phyloP scores from a whole-genome alignment of 2,113 vertebrate species.

The Panurus biarmicus region DNA sequence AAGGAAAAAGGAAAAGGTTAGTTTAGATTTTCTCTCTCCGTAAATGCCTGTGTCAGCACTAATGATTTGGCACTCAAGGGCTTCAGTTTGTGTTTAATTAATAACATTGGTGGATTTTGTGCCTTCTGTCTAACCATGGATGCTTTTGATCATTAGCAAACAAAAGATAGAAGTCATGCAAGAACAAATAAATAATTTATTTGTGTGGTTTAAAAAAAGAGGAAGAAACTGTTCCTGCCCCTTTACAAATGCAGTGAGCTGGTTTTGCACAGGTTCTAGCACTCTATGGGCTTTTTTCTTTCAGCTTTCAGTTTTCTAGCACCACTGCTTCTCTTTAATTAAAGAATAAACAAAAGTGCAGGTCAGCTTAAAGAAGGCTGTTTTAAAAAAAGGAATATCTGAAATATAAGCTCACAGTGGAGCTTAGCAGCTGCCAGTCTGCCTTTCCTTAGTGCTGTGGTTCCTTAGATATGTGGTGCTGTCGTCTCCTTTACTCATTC shows the following conservation, averaged over 20 bases:
- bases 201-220: neutral
- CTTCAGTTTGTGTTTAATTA: neutral
- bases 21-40: neutral
- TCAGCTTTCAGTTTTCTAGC: neutral
- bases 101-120: neutral
- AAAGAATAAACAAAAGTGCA: neutral
- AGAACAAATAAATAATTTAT: neutral
- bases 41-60: neutral
- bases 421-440: neutral
- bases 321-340: neutral
- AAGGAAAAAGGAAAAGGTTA: neutral
- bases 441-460: neutral
- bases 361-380: neutral
- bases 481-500: neutral
- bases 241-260: neutral
- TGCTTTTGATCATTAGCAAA: neutral
- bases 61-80: neutral
- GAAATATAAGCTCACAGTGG: neutral
- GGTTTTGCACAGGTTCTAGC: neutral
- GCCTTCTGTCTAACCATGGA: neutral
- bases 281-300: neutral
- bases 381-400: neutral
- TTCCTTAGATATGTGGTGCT: neutral
- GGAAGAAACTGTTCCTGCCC: neutral
- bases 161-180: neutral